Percentiles rank a stretch among this genome's conserved stretches.
phyloP scores from a whole-genome alignment of 2,888 invertebrate genomes.

The Rhogogaster chlorosoma region DNA sequence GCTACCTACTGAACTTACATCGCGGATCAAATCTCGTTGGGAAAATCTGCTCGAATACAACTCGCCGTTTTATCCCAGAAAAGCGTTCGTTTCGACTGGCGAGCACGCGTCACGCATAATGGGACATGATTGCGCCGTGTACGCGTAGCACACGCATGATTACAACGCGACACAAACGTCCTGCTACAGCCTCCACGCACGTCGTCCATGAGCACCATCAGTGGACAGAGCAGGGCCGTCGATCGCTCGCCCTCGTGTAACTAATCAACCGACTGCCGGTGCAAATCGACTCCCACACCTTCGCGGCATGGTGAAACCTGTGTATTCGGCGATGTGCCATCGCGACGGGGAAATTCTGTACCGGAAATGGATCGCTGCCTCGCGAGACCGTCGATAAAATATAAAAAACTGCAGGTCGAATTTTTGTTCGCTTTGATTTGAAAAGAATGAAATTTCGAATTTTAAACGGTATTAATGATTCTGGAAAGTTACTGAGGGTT shows the following conservation, averaged over 20 bases:
- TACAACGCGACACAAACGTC: constrained; percentile 58
- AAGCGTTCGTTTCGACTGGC: neutral
- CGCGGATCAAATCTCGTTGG: neutral
- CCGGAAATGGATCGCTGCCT: neutral
- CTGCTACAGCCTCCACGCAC: neutral
- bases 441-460: neutral
- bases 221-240: constrained; percentile 34
- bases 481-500: neutral
- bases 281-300: constrained; percentile 65
- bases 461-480: neutral
- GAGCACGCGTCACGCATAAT: constrained; percentile 70
- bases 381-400: neutral
- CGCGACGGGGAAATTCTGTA: neutral
- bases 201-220: constrained; percentile 11
- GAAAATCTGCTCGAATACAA: neutral
- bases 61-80: neutral
- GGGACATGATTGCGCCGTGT: constrained; percentile 73
- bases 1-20: neutral
- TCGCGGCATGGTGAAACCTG: neutral
- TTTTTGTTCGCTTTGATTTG: neutral
- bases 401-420: neutral
- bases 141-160: constrained; percentile 67
- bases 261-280: constrained; percentile 71
- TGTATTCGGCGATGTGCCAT: neutral
- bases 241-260: constrained; percentile 66